Conservation (phyloP, 2,113 vertebrate genomes). For the Oceanodroma tethys region DNA sequence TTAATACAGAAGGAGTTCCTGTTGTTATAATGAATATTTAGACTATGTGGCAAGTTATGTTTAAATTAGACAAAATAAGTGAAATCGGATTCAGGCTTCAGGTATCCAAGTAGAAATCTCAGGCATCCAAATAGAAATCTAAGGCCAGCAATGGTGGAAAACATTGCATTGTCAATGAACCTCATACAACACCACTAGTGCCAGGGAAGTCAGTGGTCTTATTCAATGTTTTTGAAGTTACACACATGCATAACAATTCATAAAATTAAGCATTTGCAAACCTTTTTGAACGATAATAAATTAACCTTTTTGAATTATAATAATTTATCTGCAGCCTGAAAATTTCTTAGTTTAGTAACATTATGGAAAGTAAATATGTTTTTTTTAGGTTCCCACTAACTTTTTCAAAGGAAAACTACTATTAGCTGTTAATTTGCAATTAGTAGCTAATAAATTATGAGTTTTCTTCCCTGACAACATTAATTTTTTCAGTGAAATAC, state of each 20-base stretch:
- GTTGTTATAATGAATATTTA: neutral
- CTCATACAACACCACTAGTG: neutral
- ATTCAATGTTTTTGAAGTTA: neutral
- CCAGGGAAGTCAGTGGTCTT: neutral
- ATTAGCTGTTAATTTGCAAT: neutral
- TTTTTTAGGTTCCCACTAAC: neutral
- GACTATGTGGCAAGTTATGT: rapidly evolving
- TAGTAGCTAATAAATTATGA: neutral
- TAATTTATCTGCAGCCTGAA: neutral
- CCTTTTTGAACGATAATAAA: neutral
- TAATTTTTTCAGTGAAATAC: neutral
- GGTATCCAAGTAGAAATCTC: neutral
- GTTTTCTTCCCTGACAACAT: neutral
- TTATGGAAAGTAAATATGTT: neutral
- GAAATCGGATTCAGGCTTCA: neutral
- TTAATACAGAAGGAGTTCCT: neutral
- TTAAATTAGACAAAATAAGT: neutral
- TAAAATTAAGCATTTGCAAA: neutral
- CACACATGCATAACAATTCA: neutral
- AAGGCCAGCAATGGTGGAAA: neutral
- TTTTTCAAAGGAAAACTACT: neutral
- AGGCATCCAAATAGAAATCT: neutral
- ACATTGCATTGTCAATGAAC: neutral
- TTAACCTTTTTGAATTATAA: neutral
- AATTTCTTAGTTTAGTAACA: neutral